Conservation (phyloP, 2,113 vertebrate species). For the Chamaea fasciata region DNA sequence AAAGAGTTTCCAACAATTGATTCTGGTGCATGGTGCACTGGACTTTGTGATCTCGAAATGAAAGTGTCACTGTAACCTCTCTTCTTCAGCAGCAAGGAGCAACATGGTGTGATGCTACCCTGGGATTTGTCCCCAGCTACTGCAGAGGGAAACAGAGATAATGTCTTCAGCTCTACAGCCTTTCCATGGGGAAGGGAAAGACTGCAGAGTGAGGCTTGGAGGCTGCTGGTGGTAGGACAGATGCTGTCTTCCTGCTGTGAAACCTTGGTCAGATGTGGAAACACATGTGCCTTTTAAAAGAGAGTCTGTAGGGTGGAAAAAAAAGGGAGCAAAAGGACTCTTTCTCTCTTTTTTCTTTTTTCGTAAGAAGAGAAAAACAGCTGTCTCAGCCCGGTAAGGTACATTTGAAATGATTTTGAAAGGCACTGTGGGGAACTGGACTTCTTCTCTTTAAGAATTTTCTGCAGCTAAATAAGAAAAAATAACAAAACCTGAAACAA, state of each 20-base stretch:
- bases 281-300: neutral
- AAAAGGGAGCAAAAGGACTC: neutral
- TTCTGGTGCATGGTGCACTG: neutral
- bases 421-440: neutral
- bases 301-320: neutral
- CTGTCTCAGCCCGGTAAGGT: neutral
- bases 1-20: accelerated
- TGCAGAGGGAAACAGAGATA: neutral
- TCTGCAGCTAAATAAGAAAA: neutral
- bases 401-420: neutral
- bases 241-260: neutral
- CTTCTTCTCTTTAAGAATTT: neutral
- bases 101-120: neutral
- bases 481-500: neutral
- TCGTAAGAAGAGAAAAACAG: neutral
- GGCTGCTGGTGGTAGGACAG: neutral
- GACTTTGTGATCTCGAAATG: neutral
- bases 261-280: neutral
- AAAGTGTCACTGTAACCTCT: neutral
- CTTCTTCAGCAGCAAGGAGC: neutral
- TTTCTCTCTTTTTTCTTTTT: neutral
- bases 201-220: neutral
- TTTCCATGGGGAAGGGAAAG: neutral
- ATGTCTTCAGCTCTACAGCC: neutral
- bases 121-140: neutral